Evolutionary conservation across 2,113 vertebrate genomes (phyloP), one percentile per base, ranked within the genome.

Genomic region (Probosciger aterrimus): DNA sequence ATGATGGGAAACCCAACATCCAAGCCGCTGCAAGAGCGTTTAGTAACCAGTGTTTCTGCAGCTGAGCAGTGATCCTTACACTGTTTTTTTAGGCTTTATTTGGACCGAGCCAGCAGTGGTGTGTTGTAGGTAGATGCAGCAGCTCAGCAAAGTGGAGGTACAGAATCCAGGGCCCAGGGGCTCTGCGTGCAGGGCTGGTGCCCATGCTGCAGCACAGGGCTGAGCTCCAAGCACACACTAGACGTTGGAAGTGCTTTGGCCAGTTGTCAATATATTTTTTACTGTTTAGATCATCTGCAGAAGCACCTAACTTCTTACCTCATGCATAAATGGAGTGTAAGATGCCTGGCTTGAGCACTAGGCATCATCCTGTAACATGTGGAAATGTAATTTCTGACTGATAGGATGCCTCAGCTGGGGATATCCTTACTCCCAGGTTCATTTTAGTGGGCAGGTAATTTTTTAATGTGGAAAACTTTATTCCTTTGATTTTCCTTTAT

Each of bases 161-260:
- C 4, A 16, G 68, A 11, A 31, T 28, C 5, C 65, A 10, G 24
- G 2, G 53, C 50, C 28, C 46, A 9, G 23, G 39, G 69, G 14
- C n/a, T 63, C 1, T 30, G 30, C 7, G 1, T 18, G 20, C 57
- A 59, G 41, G n/a, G 11, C 28, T 25, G 24, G 8, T 52, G 28
- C 16, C 15, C 0, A 9, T 70, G 55, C 17, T 28, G 22, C 27
- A 20, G 41, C 18, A 2, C 35, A 41, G 41, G 39, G 22, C 69
- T 91, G 50, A 77, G 69, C 47, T 53, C 53, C 31, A 1, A 27
- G 53, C 18, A 17, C 2, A 0, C 0, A 3, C 24, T 31, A 0
- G 0, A 46, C 44, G 35, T 15, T 12, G 4, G 31, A 57, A 59
- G 4, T 73, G 52, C 44, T 88, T 83, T 64, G 71, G 41, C 74